A percentile compares a stretch with the other conserved stretches of the same genome.
Evolutionary conservation across 2,797 vertebrate species (phyloP).

Genomic region (Hafferia zeledoni): DNA sequence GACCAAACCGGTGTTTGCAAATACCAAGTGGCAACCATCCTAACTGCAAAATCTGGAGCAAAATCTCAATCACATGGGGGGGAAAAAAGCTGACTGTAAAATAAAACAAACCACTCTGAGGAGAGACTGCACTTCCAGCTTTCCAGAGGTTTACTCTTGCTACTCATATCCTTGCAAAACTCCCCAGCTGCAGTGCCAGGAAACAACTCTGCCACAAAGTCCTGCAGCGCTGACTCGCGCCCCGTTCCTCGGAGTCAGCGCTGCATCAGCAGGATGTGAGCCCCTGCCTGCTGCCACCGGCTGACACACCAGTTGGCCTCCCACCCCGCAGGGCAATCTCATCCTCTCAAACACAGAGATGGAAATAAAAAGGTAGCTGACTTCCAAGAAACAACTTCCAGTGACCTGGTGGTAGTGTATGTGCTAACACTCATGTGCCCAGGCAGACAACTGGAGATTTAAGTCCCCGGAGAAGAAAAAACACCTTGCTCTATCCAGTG

Average conservation of each 20-base stretch:
- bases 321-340: background rate
- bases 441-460: background rate
- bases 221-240: fast-evolving
- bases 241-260: background rate
- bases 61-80: background rate
- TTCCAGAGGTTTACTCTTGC: background rate
- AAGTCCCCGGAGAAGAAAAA: background rate
- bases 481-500: background rate
- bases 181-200: background rate
- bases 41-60: background rate
- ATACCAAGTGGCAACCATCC: background rate
- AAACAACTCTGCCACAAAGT: background rate
- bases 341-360: background rate
- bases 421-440: background rate
- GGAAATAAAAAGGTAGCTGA: slow-evolving; percentile 55
- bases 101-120: background rate
- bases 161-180: background rate
- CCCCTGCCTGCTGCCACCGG: background rate
- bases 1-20: background rate
- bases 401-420: background rate
- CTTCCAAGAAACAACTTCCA: background rate
- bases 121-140: fast-evolving
- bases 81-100: background rate
- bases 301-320: background rate
- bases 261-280: background rate